Conservation (phyloP, 2,113 vertebrate species). For the Plecturocebus donacophilus region DNA sequence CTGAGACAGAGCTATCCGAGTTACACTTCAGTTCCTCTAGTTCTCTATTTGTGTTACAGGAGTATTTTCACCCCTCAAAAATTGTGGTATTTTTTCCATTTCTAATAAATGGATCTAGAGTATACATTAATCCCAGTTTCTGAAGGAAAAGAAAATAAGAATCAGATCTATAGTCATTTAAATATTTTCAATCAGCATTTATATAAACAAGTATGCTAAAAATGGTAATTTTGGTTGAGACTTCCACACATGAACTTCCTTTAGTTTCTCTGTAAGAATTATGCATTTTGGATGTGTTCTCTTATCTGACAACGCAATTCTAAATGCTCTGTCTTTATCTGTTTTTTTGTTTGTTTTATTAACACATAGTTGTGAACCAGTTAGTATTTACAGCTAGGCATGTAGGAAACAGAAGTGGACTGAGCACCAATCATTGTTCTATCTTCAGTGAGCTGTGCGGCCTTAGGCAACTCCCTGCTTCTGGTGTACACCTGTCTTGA, state of each 20-base stretch:
- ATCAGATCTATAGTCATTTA: background rate
- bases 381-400: background rate
- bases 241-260: background rate
- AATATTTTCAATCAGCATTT: background rate
- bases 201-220: background rate
- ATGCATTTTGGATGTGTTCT: background rate
- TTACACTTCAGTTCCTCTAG: constrained; percentile 38
- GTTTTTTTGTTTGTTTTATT: background rate
- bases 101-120: background rate
- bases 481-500: background rate
- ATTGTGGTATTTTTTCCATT: background rate
- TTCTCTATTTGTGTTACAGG: background rate
- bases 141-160: background rate
- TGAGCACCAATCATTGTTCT: background rate
- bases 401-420: background rate
- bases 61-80: background rate
- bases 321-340: background rate
- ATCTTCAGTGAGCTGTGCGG: background rate
- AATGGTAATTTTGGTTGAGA: background rate
- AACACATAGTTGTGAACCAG: background rate
- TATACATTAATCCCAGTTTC: background rate
- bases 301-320: background rate
- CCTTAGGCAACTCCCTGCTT: background rate
- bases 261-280: background rate
- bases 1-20: background rate